Evolutionary conservation across 2,113 vertebrate genomes (phyloP).

Genomic region (Leiothrix lutea): DNA sequence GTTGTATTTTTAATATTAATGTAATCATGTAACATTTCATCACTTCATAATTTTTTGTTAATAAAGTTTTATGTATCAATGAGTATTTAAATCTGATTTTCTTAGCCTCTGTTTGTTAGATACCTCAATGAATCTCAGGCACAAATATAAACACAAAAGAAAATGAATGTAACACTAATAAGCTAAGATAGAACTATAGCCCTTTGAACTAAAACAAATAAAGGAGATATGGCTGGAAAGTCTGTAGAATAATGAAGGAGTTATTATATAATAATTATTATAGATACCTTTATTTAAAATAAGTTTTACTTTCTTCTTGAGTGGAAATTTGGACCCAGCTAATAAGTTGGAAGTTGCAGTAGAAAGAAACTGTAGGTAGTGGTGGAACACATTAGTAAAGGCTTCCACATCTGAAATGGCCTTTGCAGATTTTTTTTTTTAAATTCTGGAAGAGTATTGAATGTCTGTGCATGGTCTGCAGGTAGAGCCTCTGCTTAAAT

Average conservation of each 20-base stretch:
- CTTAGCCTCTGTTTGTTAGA: not conserved
- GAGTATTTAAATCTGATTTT: not conserved
- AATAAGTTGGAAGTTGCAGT: not conserved
- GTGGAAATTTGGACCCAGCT: not conserved
- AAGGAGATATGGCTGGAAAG: not conserved
- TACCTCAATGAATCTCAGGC: not conserved
- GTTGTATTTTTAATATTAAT: not conserved
- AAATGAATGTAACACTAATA: not conserved
- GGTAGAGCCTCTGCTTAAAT: not conserved
- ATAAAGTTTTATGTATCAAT: not conserved
- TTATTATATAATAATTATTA: not conserved
- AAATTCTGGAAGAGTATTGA: not conserved
- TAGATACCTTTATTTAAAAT: not conserved
- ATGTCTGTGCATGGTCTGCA: not conserved
- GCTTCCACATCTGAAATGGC: not conserved
- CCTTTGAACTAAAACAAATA: not conserved
- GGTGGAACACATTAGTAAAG: not conserved
- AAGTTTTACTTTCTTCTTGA: not conserved
- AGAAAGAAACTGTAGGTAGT: not conserved
- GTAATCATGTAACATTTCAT: not conserved
- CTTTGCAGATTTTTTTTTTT: not conserved
- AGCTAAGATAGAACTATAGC: not conserved
- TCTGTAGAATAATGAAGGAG: not conserved
- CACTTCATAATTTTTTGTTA: not conserved
- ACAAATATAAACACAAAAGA: not conserved